Base-by-base conservation (phyloP, 2,797 vertebrate genomes). In the Siniperca scherzeri region DNA sequence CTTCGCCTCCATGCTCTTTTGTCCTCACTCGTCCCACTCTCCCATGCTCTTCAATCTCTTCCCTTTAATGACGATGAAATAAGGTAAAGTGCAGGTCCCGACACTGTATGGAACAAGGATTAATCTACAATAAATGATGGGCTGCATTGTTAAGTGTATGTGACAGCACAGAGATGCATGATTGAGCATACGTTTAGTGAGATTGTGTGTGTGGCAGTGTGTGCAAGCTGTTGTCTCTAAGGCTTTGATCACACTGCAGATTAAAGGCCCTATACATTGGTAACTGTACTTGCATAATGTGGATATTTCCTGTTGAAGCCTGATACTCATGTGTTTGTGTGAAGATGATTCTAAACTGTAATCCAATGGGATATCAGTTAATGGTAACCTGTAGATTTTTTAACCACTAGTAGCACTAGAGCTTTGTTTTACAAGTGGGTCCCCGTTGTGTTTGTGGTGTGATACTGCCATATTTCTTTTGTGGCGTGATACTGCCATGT, bases 41-140 rank as follows among this genome's bases (percentile, higher is more conserved):
- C 53, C 52, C 3, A 4, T 44, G 69, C 70, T 77, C 78, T 53
- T 88, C 80, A 76, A 52, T 88, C 76, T 82, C 69, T 75, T 79
- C 17, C 74, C 69, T 82, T 83, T 86, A 92, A 91, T 86, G 86
- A 87, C 73, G 27, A 76, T 81, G 65, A 88, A 92, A 87, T 83
- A 81, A 71, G 80, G 77, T 82, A 86, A 89, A 92, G 85, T 88
- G 83, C 87, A 84, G 90, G 90, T 91, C 88, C 65, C 2, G 82
- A 92, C 82, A 73, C 71, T 48, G 74, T 16, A 71, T 64, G 76
- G 55, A 84, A 81, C 22, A 25, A 73, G 78, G 81, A 92, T 93
- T 90, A 87, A 93, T 92, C 81, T 61, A 59, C 79, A 83, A 69
- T 87, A 94, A 91, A 92, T 93, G 92, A 95, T 80, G 70, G 64